Evolutionary conservation across 2,888 invertebrate genomes (phyloP), one percentile per base, ranked within the genome.

Genomic region (Hecatera dysodea): DNA sequence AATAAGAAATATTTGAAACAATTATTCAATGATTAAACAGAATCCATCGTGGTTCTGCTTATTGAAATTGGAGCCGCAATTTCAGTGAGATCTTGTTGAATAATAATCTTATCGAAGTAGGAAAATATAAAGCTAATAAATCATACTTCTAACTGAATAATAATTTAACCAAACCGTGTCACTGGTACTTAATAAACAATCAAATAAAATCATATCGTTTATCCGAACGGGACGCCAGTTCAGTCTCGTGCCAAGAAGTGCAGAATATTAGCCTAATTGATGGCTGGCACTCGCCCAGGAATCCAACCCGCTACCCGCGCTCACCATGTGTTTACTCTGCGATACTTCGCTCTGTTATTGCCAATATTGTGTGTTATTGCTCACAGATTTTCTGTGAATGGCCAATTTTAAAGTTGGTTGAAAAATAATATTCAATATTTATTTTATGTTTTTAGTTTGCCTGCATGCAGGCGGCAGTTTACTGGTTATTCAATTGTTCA

Each of bases 211-310:
- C 24, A 48, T 33, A 39, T 52, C 48, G 46, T 56, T 63, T 64
- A 63, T 60, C n/a, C 44, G 8, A 29, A 19, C 42, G 24, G 29
- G 44, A 55, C 53, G 56, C 63, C 44, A 59, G 66, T 75, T 75
- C 57, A 24, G 33, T 69, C 52, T 63, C 61, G 53, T 73, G 77
- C 79, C 77, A 79, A 80, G 68, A 59, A 67, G 36, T 59, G 64
- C 44, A 55, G 65, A 67, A 70, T 77, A 76, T 83, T 75, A 81
- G 75, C 67, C 67, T 81, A 84, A 84, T 80, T 81, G 66, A 48
- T 66, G 39, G 50, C 46, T 83, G 83, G 83, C 82, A 17, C 24
- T 9, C 39, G 11, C 75, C 83, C 84, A 84, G 69, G 67, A 44
- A 75, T 81, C 69, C 71, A 77, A 81, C 75, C 67, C 56, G 66